These are phyloP conservation scores for Priocnemis perturbator DNA, from an alignment of 2,888 invertebrate genomes.

Conservation along the genomic window DNA sequence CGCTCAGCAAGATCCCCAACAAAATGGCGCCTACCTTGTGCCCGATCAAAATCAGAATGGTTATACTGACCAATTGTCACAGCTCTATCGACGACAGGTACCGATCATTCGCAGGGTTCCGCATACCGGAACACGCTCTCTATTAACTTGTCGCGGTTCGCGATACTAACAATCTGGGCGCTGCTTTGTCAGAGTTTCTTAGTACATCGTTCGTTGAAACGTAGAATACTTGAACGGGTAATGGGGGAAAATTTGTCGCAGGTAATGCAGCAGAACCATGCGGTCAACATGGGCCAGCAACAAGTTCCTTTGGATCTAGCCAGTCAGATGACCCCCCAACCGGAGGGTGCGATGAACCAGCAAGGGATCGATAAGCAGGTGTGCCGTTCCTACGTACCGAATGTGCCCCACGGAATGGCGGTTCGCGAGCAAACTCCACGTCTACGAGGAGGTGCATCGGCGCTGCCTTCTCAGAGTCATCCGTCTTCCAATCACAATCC, in stretches of 20 bases:
- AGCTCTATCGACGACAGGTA: background rate
- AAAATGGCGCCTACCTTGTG: constrained; percentile 7
- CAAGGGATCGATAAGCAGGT: constrained; percentile 17
- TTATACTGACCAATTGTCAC: background rate
- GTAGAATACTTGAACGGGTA: background rate
- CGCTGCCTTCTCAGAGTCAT: background rate
- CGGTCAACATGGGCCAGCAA: too few relatives aligned
- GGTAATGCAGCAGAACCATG: too few relatives aligned
- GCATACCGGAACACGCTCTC: too few relatives aligned
- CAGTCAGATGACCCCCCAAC: constrained; percentile 28
- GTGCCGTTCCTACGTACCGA: constrained; percentile 56
- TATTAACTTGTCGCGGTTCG: too few relatives aligned
- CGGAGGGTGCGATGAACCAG: constrained; percentile 13
- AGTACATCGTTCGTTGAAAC: too few relatives aligned
- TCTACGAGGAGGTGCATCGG: background rate
- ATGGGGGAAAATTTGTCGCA: too few relatives aligned
- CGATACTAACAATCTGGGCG: background rate
- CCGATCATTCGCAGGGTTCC: too few relatives aligned
- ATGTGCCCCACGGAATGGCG: constrained; percentile 20
- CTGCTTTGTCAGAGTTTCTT: too few relatives aligned
- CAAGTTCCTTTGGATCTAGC: too few relatives aligned
- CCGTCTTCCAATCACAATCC: background rate
- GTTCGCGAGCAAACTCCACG: background rate
- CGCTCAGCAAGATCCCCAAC: constrained; percentile 39
- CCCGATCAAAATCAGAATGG: background rate